Conservation (phyloP, 2,888 invertebrate species). For the Drosophila borborema region DNA sequence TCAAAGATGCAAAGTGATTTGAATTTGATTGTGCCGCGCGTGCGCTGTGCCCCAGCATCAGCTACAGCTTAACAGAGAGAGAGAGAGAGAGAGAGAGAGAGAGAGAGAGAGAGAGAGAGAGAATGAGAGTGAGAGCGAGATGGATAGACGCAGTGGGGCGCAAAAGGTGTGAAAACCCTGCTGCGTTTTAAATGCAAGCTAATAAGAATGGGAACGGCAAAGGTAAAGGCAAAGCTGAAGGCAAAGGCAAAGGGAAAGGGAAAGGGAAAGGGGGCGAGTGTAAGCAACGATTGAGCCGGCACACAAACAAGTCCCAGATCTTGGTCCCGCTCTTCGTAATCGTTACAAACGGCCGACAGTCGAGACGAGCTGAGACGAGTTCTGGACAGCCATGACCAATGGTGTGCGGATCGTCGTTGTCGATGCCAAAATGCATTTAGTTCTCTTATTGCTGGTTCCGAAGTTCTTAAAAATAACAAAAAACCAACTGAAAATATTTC, state of each 20-base stretch:
- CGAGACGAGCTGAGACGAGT: constrained; percentile 20
- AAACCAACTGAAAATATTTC: background rate
- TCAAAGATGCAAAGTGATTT: constrained; percentile 84
- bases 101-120: background rate
- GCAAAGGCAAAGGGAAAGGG: background rate
- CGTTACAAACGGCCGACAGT: constrained; percentile 51
- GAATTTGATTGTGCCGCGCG: constrained; percentile 79
- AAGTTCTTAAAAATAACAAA: constrained; percentile 22
- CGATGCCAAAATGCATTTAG: constrained; percentile 48
- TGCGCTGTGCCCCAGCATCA: constrained; percentile 49
- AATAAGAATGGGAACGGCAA: constrained; percentile 74
- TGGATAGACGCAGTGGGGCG: constrained; percentile 76
- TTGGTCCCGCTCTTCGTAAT: constrained; percentile 37
- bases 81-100: background rate
- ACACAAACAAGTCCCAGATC: constrained; percentile 45
- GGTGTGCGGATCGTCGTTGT: constrained; percentile 43
- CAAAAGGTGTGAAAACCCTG: constrained; percentile 85
- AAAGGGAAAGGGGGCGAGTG: background rate
- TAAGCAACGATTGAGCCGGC: constrained; percentile 5
- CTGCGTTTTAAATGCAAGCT: constrained; percentile 84
- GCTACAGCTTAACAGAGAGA: background rate
- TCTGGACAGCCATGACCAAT: constrained; percentile 53
- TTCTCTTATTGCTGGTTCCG: constrained; percentile 30
- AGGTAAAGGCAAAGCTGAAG: background rate
- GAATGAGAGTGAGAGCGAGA: background rate